phyloP scores from a whole-genome alignment of 30 jellyfish, hydroid and myxozoan genomes.

The Catostylus mosaicus region DNA sequence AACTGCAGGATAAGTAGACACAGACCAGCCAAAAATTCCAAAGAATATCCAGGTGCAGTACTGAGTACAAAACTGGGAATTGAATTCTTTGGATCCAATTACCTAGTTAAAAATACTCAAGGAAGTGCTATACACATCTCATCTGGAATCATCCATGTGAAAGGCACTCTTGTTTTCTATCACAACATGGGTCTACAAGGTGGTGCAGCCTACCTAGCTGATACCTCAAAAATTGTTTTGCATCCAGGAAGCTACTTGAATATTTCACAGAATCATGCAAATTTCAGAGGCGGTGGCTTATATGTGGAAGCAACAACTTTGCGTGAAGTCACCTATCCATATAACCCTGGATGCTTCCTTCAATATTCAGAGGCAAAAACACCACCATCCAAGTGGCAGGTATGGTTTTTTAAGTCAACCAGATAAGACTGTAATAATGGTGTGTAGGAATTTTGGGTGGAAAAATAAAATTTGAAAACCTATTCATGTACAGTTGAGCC shows the following conservation, averaged over 20 bases:
- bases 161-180: constrained; percentile 31
- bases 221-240: constrained; percentile 34
- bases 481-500: too few relatives aligned
- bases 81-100: constrained; percentile 34
- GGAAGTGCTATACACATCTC: constrained; percentile 77
- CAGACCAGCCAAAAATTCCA: constrained; percentile 52
- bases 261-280: constrained; percentile 51
- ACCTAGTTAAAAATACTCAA: constrained; percentile 10
- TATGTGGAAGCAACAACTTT: constrained; percentile 62
- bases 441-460: too few relatives aligned
- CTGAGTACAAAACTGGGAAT: constrained; percentile 57
- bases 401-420: neutral
- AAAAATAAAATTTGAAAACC: too few relatives aligned
- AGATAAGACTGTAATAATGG: too few relatives aligned
- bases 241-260: constrained; percentile 53
- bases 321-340: constrained; percentile 64
- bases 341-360: constrained; percentile 72
- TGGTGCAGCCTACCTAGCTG: constrained; percentile 69
- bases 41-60: constrained; percentile 73
- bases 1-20: constrained; percentile 31
- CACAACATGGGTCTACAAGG: constrained; percentile 51
- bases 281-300: constrained; percentile 69
- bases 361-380: constrained; percentile 62
- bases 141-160: constrained; percentile 42
- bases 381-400: constrained; percentile 74